phyloP scores from a whole-genome alignment of 2,888 invertebrate genomes.

The Hirtodrosophila confusa region DNA sequence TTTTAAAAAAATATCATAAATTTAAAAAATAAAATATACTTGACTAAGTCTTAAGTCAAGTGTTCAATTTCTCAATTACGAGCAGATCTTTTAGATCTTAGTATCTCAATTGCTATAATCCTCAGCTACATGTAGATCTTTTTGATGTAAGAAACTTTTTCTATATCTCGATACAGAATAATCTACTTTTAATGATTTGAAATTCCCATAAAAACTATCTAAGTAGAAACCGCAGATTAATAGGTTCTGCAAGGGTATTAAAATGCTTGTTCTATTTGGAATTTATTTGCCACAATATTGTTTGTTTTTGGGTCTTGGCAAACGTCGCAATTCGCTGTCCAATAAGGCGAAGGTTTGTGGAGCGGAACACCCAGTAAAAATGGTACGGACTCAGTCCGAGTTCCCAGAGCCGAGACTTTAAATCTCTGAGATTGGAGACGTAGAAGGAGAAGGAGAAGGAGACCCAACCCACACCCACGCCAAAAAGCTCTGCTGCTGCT shows the following conservation, averaged over 20 bases:
- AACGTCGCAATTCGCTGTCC: conserved; percentile 46
- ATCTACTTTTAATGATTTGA: no score
- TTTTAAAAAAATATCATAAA: no score
- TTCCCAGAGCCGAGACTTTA: conserved; percentile 9
- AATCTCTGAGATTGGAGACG: conserved; percentile 16
- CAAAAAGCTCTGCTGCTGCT: conserved; percentile 16
- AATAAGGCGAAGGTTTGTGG: conserved; percentile 60
- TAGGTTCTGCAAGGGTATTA: conserved; percentile 7
- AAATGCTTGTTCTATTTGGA: neutral
- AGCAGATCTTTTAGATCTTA: no score
- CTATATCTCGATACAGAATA: no score
- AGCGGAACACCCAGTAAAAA: conserved; percentile 60
- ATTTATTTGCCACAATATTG: no score
- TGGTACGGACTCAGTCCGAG: conserved; percentile 12
- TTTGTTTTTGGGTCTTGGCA: conserved; percentile 15
- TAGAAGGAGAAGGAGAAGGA: conserved; percentile 8
- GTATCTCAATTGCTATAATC: no score
- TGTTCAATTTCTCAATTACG: no score
- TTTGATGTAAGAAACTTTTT: no score
- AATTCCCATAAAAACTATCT: no score
- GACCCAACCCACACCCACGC: conserved; percentile 71
- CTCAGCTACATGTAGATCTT: no score
- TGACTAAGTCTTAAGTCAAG: no score
- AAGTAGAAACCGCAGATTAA: neutral
- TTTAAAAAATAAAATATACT: no score